Base-by-base conservation (phyloP, 2,797 vertebrate species). In the Hephaestus fuliginosus region DNA sequence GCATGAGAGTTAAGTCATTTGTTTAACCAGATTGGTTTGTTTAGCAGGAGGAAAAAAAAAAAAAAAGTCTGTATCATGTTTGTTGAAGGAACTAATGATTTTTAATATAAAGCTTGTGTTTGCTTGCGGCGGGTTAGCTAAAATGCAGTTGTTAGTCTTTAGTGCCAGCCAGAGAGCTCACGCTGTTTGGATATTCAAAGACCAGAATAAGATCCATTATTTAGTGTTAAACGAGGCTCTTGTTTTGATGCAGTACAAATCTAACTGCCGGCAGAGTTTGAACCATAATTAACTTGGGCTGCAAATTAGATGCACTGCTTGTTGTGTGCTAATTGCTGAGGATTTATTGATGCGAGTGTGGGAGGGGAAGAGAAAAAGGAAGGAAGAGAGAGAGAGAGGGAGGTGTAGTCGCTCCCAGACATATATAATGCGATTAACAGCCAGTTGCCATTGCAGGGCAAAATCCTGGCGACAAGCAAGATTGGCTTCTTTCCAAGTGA, bases 401-500 rank as follows among this genome's bases (percentile, higher is more conserved):
- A 67, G 81, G 64, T 66, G 64, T 56, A n/a, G 78, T 78, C 73
- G 57, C 89, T 89, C 75, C 83, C 83, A 93, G 91, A 91, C 90
- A 88, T 92, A 94, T 93, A 87, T 94, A 93, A 90, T 89, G 55
- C 39, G 85, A 91, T 95, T 93, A 91, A 94, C 87, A 89, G 85
- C 74, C 70, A 56, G 65, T 92, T 92, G 82, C 88, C 92, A 44
- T 93, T 91, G 77, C 95, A 99, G 98, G 98, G 98, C 77, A 97
- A 94, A 95, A 97, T 97, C 92, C 90, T 97, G 92, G 91, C 95
- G 66, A 97, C 96, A 53, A 96, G 96, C 93, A 97, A 97, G 88
- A 95, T 96, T 93, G 98, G 98, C 94, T 99, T 97, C 95, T 99
- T 99, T 93, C 98, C 98, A 80, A 98, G 97, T 87, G 96, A 98